Evolutionary conservation across 2,113 vertebrate species (phyloP).

Genomic region (Casuarius casuarius): DNA sequence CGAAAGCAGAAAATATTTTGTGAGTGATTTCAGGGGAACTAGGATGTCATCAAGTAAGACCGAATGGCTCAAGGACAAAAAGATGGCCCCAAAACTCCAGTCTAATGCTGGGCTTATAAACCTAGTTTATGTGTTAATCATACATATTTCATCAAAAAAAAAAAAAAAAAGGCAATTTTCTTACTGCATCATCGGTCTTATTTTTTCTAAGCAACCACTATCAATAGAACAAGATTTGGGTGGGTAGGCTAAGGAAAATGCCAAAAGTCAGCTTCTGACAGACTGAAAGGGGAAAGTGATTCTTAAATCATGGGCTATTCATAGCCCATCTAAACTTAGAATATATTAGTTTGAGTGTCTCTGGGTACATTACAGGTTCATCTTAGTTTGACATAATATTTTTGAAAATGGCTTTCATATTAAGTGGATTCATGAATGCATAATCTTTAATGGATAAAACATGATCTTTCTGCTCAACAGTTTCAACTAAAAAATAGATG

Average conservation of each 20-base stretch:
- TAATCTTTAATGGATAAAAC: conserved; percentile 7
- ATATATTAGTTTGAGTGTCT: background rate
- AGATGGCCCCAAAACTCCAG: background rate
- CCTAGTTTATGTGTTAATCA: background rate
- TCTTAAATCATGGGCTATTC: background rate
- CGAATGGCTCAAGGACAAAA: background rate
- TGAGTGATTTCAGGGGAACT: background rate
- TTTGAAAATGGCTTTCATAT: conserved; percentile 19
- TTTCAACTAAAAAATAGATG: background rate
- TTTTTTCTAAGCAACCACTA: background rate
- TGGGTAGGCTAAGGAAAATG: background rate
- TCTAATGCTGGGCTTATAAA: background rate
- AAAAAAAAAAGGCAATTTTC: background rate
- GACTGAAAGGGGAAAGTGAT: background rate
- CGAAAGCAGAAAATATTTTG: background rate
- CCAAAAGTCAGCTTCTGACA: background rate
- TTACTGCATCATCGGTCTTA: background rate
- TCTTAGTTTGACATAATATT: background rate
- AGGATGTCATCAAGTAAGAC: background rate
- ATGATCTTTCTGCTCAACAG: background rate
- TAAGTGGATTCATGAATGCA: background rate
- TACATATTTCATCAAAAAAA: background rate
- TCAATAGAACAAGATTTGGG: background rate
- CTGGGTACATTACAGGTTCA: background rate
- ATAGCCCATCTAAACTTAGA: background rate